Evolutionary conservation across 2,113 vertebrate genomes (phyloP).

Genomic region (Petrocephalus microphthalmus): DNA sequence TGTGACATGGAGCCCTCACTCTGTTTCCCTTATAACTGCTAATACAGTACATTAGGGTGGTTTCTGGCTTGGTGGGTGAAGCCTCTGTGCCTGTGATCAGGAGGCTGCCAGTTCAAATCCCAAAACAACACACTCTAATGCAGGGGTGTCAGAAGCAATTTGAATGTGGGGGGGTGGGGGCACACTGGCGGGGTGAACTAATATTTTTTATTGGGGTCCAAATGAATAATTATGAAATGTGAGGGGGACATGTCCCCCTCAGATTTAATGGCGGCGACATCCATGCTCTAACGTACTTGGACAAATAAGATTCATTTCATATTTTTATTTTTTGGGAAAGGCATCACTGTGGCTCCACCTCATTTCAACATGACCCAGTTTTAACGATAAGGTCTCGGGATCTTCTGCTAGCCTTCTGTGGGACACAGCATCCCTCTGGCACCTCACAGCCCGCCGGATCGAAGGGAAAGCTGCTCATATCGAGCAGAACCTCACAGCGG

Average conservation of each 20-base stretch:
- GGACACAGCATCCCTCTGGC: not conserved
- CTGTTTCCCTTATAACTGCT: no score
- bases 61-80: not conserved
- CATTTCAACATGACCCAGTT: not conserved
- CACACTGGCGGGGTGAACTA: no score
- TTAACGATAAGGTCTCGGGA: not conserved
- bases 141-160: no score
- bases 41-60: not conserved
- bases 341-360: not conserved
- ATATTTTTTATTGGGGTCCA: no score
- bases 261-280: no score
- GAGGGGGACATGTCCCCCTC: no score
- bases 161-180: no score
- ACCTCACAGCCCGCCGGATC: not conserved
- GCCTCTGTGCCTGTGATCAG: not conserved
- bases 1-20: not conserved
- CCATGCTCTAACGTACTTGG: no score
- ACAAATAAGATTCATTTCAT: not conserved
- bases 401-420: not conserved
- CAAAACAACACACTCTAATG: not conserved
- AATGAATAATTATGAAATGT: no score
- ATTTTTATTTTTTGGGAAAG: not conserved
- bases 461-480: not conserved
- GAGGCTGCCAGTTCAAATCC: not conserved
- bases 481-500: not conserved